Evolutionary conservation across 2,888 invertebrate genomes (phyloP).

Genomic region (Drosophila pseudotalamancana): DNA sequence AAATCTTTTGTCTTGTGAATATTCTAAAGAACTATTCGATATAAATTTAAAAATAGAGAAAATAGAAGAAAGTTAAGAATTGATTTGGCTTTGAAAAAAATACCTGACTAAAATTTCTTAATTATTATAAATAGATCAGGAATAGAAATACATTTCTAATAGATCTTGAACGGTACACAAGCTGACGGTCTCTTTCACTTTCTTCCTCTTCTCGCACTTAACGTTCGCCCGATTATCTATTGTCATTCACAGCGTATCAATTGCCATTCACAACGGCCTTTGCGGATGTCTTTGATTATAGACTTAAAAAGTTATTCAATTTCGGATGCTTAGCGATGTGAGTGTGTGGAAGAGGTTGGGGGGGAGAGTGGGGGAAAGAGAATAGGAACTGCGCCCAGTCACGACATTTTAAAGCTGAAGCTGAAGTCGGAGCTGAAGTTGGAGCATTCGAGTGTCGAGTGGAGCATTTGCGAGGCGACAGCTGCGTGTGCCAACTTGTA

Average conservation of each 20-base stretch:
- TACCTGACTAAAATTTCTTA: too few relatives aligned
- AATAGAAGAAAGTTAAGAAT: too few relatives aligned
- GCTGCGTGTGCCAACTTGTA: constrained; percentile 55
- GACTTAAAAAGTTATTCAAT: constrained; percentile 16
- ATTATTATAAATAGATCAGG: too few relatives aligned
- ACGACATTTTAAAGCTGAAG: constrained; percentile 46
- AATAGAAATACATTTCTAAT: too few relatives aligned
- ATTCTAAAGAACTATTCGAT: too few relatives aligned
- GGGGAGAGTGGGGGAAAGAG: not conserved
- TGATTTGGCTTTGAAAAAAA: too few relatives aligned
- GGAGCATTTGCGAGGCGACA: constrained; percentile 34
- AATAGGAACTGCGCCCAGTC: constrained; percentile 44
- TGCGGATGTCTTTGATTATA: constrained; percentile 17
- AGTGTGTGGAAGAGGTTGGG: not conserved
- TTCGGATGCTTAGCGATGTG: constrained; percentile 12
- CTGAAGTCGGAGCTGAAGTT: too few relatives aligned
- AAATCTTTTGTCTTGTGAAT: too few relatives aligned
- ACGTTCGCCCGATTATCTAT: not conserved
- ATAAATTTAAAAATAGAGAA: too few relatives aligned
- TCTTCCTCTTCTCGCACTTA: too few relatives aligned
- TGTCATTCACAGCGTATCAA: not conserved
- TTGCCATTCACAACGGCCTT: not conserved
- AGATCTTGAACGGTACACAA: too few relatives aligned
- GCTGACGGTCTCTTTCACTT: not conserved
- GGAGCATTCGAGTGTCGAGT: constrained; percentile 2